phyloP scores from a whole-genome alignment of 2,888 invertebrate genomes.

The Tipula confusa region DNA sequence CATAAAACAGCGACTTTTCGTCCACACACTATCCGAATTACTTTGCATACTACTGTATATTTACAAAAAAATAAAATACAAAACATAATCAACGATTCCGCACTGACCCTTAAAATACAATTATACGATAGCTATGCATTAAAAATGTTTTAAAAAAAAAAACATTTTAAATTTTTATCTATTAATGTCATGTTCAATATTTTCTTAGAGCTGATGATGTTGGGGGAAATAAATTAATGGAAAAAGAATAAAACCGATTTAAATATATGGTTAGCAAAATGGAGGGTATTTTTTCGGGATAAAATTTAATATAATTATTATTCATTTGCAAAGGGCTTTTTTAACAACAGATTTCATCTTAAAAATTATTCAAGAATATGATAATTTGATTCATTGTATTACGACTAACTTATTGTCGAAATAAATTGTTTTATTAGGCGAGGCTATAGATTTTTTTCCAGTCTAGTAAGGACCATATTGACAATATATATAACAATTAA shows the following conservation, averaged over 20 bases:
- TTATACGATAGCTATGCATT: neutral
- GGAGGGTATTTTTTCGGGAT: neutral
- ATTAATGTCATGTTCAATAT: conserved; percentile 25
- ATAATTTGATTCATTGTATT: neutral
- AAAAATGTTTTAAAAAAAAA: neutral
- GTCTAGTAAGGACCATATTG: too few species aligned
- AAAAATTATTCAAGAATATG: neutral
- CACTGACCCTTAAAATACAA: neutral
- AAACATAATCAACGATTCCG: neutral
- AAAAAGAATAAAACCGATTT: neutral
- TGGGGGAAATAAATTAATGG: neutral
- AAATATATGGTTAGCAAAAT: neutral
- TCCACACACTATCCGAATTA: too few species aligned
- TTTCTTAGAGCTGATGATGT: neutral
- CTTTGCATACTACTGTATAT: neutral
- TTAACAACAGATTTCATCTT: neutral
- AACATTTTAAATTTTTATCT: neutral
- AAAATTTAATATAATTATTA: neutral
- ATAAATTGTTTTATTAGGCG: too few species aligned
- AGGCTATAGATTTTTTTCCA: too few species aligned
- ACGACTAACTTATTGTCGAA: neutral
- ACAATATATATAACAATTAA: too few species aligned
- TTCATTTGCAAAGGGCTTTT: neutral
- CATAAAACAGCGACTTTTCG: too few species aligned
- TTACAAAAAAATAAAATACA: neutral